Percentiles rank a stretch among this genome's conserved stretches.
phyloP scores from a whole-genome alignment of 2,797 vertebrate genomes.

The Sebastes dallii region DNA sequence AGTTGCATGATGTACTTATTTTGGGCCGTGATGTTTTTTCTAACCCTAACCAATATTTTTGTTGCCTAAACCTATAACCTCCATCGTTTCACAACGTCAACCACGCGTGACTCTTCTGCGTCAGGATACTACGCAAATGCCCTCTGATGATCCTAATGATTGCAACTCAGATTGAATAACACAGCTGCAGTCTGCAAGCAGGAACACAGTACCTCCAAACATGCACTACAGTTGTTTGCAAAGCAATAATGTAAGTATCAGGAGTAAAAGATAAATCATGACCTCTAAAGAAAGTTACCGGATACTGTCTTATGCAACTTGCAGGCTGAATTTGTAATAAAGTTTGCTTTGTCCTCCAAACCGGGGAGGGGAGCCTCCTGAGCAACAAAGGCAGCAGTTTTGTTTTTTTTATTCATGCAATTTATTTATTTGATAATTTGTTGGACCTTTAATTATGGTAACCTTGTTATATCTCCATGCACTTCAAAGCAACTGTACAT shows the following conservation, averaged over 20 bases:
- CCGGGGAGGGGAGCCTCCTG: background rate
- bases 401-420: slow-evolving; percentile 16
- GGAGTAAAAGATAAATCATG: slow-evolving; percentile 3
- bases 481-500: slow-evolving; percentile 55
- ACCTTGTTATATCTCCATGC: slow-evolving; percentile 26
- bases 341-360: slow-evolving; percentile 33
- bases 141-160: background rate
- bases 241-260: slow-evolving; percentile 3
- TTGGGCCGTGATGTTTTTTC: background rate
- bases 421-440: slow-evolving; percentile 34
- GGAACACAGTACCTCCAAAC: slow-evolving; percentile 18
- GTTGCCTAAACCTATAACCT: background rate
- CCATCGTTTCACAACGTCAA: background rate
- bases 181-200: background rate
- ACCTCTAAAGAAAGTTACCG: background rate
- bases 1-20: background rate
- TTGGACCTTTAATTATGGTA: slow-evolving; percentile 35
- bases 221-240: slow-evolving; percentile 7
- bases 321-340: slow-evolving; percentile 41
- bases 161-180: slow-evolving; percentile 10
- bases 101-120: background rate
- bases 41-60: background rate
- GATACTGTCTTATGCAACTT: slow-evolving; percentile 10
- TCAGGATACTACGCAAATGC: background rate
- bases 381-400: slow-evolving; percentile 12